Evolutionary conservation across 2,113 vertebrate genomes (phyloP), one percentile per base, ranked within the genome.

Genomic region (Raja brachyura): DNA sequence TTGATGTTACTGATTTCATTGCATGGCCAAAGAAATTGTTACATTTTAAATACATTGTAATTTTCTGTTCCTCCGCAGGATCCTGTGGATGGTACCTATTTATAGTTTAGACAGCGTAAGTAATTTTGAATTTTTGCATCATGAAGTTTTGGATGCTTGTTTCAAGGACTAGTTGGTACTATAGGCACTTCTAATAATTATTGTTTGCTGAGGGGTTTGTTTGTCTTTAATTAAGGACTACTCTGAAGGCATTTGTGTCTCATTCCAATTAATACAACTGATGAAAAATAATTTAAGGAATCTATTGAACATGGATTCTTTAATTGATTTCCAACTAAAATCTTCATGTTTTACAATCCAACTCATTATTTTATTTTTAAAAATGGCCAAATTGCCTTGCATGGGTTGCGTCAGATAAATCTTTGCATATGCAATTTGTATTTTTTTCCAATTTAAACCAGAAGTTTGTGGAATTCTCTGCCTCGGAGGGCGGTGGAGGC

Each of bases 21-120:
- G 31, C 54, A 54, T 22, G 22, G 28, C 33, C 73, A 6, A 33
- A 7, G 20, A 68, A 70, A 68, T 48, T 33, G 25, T 7, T 90
- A 39, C 73, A 48, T 28, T 22, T 10, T 28, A 22, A 92, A 48
- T 0, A 81, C 59, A 6, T 78, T 25, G 10, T 93, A 73, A 92
- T 92, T 73, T 70, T 13, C 18, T 73, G 95, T 93, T 93, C 93
- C 93, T 54, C 93, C 86, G 95, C 95, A 99, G 98, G 95, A 99
- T 99, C 95, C 96, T 99, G 93, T 99, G 98, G 98, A 99, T 99
- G 98, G 99, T 99, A 93, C 99, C 99, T 18, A 99, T 99, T 95
- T 99, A 99, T 96, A 99, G 98, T 95, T 96, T 99, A 95, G 98
- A 99, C 95, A 99, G 98, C 94, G 98, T 99, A 96, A 99, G 98